phyloP scores from a whole-genome alignment of 2,797 vertebrate species.

The Manis crassicaudata region DNA sequence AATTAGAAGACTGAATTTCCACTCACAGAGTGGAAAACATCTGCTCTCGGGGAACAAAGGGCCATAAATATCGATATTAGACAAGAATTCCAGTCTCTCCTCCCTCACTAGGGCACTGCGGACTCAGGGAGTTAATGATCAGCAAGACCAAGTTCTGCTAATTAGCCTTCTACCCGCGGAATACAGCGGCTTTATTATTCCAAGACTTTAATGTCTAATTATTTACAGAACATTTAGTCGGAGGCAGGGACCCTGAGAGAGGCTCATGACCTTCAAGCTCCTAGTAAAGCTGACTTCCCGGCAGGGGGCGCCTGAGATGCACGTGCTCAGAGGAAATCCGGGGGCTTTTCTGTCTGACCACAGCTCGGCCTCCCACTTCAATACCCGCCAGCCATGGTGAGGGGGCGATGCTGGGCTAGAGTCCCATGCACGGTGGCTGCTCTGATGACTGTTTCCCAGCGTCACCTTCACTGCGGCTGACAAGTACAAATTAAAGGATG shows the following conservation, averaged over 20 bases:
- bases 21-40: neutral
- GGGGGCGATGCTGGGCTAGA: neutral
- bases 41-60: slow-evolving; percentile 53
- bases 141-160: slow-evolving; percentile 12
- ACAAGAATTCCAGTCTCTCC: neutral
- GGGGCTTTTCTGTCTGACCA: neutral
- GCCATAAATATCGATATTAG: slow-evolving; percentile 54
- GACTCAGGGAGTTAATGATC: slow-evolving; percentile 12
- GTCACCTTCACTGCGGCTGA: neutral
- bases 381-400: neutral
- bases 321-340: neutral
- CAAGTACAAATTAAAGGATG: neutral
- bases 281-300: neutral
- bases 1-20: neutral
- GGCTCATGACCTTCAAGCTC: slow-evolving; percentile 46
- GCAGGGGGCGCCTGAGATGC: neutral
- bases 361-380: too few species aligned
- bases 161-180: slow-evolving; percentile 30
- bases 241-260: slow-evolving; percentile 26
- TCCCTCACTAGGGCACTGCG: neutral
- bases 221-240: slow-evolving; percentile 60
- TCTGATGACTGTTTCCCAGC: neutral
- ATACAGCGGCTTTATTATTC: neutral
- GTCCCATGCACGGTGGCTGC: neutral
- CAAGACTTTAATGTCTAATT: slow-evolving; percentile 62